A percentile compares a stretch with the other conserved stretches of the same genome.
Evolutionary conservation across 2,888 invertebrate genomes (phyloP).

Genomic region (Melinaea marsaeus): DNA sequence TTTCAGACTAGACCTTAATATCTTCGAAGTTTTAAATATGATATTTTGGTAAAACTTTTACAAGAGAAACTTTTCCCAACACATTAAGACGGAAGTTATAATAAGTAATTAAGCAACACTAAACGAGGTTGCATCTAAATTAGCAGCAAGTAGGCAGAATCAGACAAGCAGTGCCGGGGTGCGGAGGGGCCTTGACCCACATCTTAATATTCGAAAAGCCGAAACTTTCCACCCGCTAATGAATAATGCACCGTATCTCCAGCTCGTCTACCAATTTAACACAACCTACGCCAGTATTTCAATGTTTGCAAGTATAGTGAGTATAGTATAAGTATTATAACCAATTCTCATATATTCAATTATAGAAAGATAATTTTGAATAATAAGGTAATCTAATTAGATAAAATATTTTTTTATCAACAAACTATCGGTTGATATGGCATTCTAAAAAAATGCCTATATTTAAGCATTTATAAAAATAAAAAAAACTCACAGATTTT

Average conservation of each 20-base stretch:
- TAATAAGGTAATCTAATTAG: too few species aligned
- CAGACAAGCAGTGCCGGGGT: slow-evolving; percentile 26
- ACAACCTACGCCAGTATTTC: background rate
- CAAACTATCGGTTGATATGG: slow-evolving; percentile 2
- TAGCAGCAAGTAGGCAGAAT: slow-evolving; percentile 35
- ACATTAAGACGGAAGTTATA: slow-evolving; percentile 39
- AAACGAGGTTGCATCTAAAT: slow-evolving; percentile 54
- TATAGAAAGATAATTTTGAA: too few species aligned
- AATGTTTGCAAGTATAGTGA: background rate
- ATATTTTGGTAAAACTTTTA: background rate
- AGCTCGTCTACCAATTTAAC: slow-evolving; percentile 16
- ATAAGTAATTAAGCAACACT: slow-evolving; percentile 46
- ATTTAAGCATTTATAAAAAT: too few species aligned
- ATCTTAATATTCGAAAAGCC: slow-evolving; percentile 55
- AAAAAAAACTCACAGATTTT: too few species aligned
- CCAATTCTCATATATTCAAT: too few species aligned
- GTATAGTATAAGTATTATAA: background rate
- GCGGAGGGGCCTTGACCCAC: slow-evolving; percentile 50
- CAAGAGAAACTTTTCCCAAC: slow-evolving; percentile 1
- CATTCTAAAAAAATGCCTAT: too few species aligned
- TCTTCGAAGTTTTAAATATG: background rate
- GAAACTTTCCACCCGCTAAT: slow-evolving; percentile 57
- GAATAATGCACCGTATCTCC: slow-evolving; percentile 45
- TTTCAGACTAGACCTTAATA: too few species aligned
- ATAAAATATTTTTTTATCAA: too few species aligned